Evolutionary conservation across 2,797 vertebrate genomes (phyloP).

Genomic region (Pitangus sulphuratus): DNA sequence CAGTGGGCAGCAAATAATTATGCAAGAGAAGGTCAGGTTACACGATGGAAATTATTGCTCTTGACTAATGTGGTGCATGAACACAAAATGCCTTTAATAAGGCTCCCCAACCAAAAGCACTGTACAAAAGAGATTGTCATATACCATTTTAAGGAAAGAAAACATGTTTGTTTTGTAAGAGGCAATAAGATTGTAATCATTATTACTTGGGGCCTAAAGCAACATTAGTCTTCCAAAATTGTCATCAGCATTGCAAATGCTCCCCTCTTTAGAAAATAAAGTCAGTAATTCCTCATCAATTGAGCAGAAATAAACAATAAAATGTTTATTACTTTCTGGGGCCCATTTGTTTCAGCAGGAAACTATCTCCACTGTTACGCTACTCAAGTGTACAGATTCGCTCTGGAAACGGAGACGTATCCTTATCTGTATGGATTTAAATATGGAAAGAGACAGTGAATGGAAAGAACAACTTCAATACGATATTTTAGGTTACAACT

Average conservation of each 20-base stretch:
- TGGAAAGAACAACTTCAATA: slow-evolving; percentile 47
- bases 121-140: not conserved
- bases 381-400: slow-evolving; percentile 24
- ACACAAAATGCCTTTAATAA: not conserved
- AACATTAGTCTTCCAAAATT: not conserved
- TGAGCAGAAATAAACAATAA: not conserved
- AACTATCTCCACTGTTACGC: not conserved
- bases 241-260: not conserved
- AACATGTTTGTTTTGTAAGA: not conserved
- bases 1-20: not conserved
- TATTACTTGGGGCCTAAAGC: not conserved
- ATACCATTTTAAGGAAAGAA: not conserved
- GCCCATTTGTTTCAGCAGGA: not conserved
- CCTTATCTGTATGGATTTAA: slow-evolving; percentile 30
- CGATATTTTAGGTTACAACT: slow-evolving; percentile 37
- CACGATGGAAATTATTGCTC: not conserved
- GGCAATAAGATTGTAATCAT: not conserved
- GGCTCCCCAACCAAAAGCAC: not conserved
- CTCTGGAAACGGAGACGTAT: not conserved
- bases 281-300: not conserved
- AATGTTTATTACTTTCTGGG: not conserved
- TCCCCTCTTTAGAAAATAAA: not conserved
- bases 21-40: not conserved
- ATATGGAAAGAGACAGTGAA: slow-evolving; percentile 21
- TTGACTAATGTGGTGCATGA: not conserved